A percentile compares a stretch with the other conserved stretches of the same genome.
phyloP scores from a whole-genome alignment of 2,113 vertebrate genomes.

The Eurystomus gularis region DNA sequence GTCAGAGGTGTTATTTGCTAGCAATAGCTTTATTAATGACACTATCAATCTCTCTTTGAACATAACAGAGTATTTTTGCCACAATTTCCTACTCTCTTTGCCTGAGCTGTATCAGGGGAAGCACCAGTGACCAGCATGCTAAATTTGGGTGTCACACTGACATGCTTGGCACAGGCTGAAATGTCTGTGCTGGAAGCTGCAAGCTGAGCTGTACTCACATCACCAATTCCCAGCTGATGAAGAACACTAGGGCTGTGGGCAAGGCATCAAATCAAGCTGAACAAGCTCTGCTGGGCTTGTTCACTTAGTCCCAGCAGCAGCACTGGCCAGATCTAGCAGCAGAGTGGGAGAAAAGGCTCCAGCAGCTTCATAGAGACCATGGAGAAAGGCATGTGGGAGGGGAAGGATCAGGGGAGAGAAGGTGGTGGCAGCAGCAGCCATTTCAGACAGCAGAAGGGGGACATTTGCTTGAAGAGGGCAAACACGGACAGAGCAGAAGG shows the following conservation, averaged over 20 bases:
- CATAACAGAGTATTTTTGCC: constrained; percentile 7
- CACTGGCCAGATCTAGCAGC: neutral
- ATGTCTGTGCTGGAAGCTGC: constrained; percentile 16
- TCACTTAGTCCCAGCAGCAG: neutral
- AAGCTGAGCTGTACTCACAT: neutral
- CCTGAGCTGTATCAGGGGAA: neutral
- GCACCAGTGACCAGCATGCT: constrained; percentile 24
- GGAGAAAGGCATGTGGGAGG: accelerated
- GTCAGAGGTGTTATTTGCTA: constrained; percentile 26
- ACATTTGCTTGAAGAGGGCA: neutral
- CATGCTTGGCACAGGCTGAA: constrained; percentile 44
- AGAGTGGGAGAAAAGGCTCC: neutral
- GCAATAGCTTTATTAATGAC: constrained; percentile 36
- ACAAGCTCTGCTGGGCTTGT: neutral
- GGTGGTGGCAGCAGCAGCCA: neutral
- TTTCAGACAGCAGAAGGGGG: neutral
- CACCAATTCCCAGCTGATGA: neutral
- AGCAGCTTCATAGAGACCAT: neutral
- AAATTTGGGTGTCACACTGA: constrained; percentile 54
- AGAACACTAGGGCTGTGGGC: neutral
- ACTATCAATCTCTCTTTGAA: constrained; percentile 46
- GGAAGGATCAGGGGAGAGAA: neutral
- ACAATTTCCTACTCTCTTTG: constrained; percentile 1
- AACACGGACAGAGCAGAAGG: neutral
- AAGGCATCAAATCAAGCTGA: neutral